Base-by-base conservation (phyloP, 2,113 vertebrate species). In the Etheostoma cragini region DNA sequence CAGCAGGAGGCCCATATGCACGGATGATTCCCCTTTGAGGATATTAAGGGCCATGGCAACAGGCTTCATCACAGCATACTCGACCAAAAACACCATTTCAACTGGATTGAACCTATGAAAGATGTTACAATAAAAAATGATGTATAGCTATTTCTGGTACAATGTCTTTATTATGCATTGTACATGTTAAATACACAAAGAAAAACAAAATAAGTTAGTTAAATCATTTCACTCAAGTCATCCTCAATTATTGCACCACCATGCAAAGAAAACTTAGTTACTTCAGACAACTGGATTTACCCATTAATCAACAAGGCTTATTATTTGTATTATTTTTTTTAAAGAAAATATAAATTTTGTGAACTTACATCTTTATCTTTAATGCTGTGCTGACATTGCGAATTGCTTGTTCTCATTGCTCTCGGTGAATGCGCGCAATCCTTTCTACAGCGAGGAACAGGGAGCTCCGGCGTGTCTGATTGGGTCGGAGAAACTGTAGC, bases 341-440 rank as follows among this genome's bases (percentile, higher is more conserved):
- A 35, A 35, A 35, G 6, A 57, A 6, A 35, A 35, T 61, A 2
- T 35, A 26, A 3, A 8, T 4, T 4, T 54, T 22, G 10, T 4
- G 21, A 54, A 22, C 68, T 71, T 71, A 35, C 66, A 69, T 52
- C 47, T 69, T 53, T 35, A 69, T 69, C 30, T 53, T 69, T 3
- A 69, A 21, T 69, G 49, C 49, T 69, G 49, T 69, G 66, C 66
- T 35, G 0, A 69, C 49, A 52, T 38, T 52, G 0, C 19, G 66
- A 14, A 38, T n/a, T 33, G 16, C 6, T 11, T 3, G n/a, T n/a
- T 69, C 49, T 35, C 26, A 24, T 38, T 52, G 49, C 4, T 69
- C 8, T 5, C 35, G 49, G 10, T 35, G 35, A 38, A 69, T 69
- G 17, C 26, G 11, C 3, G 24, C n/a, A 54, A 54, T 8, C 1